Conservation (phyloP, 2,888 invertebrate genomes). For the Tortrix viridana region DNA sequence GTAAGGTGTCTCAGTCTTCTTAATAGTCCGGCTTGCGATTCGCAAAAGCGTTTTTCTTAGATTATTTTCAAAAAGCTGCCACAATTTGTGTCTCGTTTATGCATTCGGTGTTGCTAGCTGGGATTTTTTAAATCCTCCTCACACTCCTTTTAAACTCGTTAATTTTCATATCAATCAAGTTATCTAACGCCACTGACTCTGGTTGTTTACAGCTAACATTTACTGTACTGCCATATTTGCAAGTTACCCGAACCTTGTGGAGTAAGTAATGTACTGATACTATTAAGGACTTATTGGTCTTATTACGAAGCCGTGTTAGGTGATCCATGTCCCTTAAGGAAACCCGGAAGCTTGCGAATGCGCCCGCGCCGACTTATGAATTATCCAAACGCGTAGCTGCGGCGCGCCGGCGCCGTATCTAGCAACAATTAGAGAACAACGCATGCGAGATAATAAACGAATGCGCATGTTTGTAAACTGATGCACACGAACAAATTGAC, state of each 20-base stretch:
- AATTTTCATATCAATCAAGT: no score
- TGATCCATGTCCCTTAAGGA: constrained; percentile 53
- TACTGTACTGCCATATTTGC: constrained; percentile 12
- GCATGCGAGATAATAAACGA: constrained; percentile 70
- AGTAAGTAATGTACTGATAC: constrained; percentile 23
- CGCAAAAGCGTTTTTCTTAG: no score
- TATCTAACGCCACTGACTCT: no score
- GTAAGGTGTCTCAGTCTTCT: constrained; percentile 8
- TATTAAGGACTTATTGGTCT: constrained; percentile 48
- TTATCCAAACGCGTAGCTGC: constrained; percentile 75
- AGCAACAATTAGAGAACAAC: constrained; percentile 44
- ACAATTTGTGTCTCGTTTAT: no score
- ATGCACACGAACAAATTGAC: no score
- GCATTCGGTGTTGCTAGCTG: no score
- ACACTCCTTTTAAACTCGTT: no score
- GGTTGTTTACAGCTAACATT: no score
- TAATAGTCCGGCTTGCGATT: not conserved
- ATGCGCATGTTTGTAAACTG: constrained; percentile 47
- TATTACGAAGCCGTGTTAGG: constrained; percentile 58
- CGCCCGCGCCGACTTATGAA: constrained; percentile 69
- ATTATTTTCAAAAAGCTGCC: no score
- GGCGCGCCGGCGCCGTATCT: constrained; percentile 58
- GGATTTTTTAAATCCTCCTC: no score
- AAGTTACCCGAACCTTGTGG: constrained; percentile 24
- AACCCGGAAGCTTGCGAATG: constrained; percentile 62